Conservation (phyloP, 2,797 vertebrate genomes). For the Acanthurus tractus region DNA sequence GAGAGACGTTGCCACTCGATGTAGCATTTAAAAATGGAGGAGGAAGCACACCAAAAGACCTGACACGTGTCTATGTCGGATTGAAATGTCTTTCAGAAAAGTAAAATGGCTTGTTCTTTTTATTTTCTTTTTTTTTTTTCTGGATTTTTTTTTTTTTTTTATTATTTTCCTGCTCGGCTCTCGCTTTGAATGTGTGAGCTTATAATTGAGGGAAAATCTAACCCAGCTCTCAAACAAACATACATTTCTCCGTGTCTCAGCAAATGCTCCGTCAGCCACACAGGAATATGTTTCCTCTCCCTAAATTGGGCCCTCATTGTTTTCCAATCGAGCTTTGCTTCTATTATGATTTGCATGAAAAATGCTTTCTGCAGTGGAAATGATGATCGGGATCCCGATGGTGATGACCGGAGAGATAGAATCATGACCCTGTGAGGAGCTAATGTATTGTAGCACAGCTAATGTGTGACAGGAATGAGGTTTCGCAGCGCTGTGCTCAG, state of each 20-base stretch:
- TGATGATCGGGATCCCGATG: slow-evolving; percentile 80
- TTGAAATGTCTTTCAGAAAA: slow-evolving; percentile 41
- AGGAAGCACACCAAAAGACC: slow-evolving; percentile 22
- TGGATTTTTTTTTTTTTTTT: neutral
- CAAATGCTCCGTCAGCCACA: slow-evolving; percentile 75
- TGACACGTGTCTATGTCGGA: neutral
- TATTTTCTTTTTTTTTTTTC: slow-evolving; percentile 23
- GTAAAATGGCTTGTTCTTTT: slow-evolving; percentile 36
- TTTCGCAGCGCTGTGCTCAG: slow-evolving; percentile 62
- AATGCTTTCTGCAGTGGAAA: slow-evolving; percentile 77
- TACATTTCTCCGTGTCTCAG: slow-evolving; percentile 65
- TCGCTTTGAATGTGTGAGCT: slow-evolving; percentile 50
- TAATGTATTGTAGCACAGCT: slow-evolving; percentile 84
- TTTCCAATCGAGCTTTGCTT: slow-evolving; percentile 62
- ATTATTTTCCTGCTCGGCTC: neutral
- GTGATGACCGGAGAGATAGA: slow-evolving; percentile 80
- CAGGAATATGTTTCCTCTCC: slow-evolving; percentile 60
- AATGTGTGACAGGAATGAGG: slow-evolving; percentile 81
- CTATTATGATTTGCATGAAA: slow-evolving; percentile 80
- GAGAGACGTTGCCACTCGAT: slow-evolving; percentile 32
- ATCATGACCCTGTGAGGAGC: slow-evolving; percentile 79
- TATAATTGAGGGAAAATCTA: slow-evolving; percentile 63
- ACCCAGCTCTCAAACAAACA: slow-evolving; percentile 56
- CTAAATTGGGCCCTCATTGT: slow-evolving; percentile 76
- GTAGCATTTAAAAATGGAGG: slow-evolving; percentile 56